Base-by-base conservation (phyloP, 2,888 invertebrate species). In the Tineola bisselliella region DNA sequence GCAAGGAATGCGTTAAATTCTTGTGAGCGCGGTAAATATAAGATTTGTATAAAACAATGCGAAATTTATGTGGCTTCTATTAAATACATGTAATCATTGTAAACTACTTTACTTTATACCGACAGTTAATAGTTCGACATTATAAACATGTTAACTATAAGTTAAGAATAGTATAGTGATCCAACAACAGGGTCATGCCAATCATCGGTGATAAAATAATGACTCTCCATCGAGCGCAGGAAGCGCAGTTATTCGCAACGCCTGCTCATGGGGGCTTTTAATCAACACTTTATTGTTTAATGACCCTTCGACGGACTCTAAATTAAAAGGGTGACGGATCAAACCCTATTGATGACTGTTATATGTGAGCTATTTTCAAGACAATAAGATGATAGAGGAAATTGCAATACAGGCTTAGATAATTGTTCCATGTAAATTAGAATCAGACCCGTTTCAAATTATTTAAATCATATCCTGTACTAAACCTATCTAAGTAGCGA, bases 281-380 rank as follows among this genome's bases (percentile, higher is more conserved):
- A 87, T 87, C 87, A 86, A 86, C 87, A 86, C 87, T 86, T 84
- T 86, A 86, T 87, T 87, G 87, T 87, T 87, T 87, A 87, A 87
- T 87, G 86, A 84, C 84, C 87, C 84, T 78, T 84, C 83, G 82
- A 75, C 77, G 77, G 74, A 78, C 70, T 80, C 79, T 84, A 86
- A 86, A 86, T 87, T 86, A 86, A 86, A 86, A 87, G 87, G 87
- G 87, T 84, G 87, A 84, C 81, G 81, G 82, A 71, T 80, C 79
- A 81, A 76, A 77, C 82, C 82, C 86, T 83, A 86, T 86, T 80
- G 84, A 84, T 77, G 81, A 73, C 77, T 80, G 77, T 75, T 77
- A 75, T 13, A 43, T 48, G 48, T 25, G 54, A 54, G 54, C 19
- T 54, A 54, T 54, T 25, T 54, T 18, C 8, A 54, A 54, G 54